Conservation (phyloP, 2,888 invertebrate genomes). For the Fragum whitleyi region DNA sequence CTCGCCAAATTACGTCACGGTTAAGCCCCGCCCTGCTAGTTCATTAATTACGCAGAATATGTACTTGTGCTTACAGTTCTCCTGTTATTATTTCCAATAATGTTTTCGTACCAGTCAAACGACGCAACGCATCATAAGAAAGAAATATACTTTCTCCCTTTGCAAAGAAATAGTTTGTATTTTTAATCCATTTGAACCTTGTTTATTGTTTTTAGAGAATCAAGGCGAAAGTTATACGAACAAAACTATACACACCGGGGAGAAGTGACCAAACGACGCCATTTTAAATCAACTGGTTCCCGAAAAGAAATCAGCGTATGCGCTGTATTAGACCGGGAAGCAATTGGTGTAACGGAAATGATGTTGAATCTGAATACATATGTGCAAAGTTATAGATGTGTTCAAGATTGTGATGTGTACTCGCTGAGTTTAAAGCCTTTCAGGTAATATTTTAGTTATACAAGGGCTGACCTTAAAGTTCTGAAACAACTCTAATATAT, state of each 20-base stretch:
- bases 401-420: conserved; percentile 74
- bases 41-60: too few relatives aligned
- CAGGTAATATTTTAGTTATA: conserved; percentile 62
- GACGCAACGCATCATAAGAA: too few relatives aligned
- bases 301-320: conserved; percentile 62
- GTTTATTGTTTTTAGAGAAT: conserved; percentile 56
- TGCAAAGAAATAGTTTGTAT: too few relatives aligned
- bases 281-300: conserved; percentile 45
- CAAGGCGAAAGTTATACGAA: conserved; percentile 43
- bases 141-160: too few relatives aligned
- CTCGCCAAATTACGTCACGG: too few relatives aligned
- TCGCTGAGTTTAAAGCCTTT: conserved; percentile 71
- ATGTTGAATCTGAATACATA: conserved; percentile 70
- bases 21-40: too few relatives aligned
- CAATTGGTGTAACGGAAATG: conserved; percentile 71
- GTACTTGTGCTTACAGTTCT: too few relatives aligned
- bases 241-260: conserved; percentile 45
- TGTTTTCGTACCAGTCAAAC: too few relatives aligned
- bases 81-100: too few relatives aligned
- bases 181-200: too few relatives aligned
- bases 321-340: conserved; percentile 69
- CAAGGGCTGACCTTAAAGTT: too few relatives aligned
- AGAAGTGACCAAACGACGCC: conserved; percentile 37
- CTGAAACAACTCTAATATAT: too few relatives aligned
- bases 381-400: conserved; percentile 71